Conservation (phyloP, 2,113 vertebrate species). For the Rhinogobius similis region DNA sequence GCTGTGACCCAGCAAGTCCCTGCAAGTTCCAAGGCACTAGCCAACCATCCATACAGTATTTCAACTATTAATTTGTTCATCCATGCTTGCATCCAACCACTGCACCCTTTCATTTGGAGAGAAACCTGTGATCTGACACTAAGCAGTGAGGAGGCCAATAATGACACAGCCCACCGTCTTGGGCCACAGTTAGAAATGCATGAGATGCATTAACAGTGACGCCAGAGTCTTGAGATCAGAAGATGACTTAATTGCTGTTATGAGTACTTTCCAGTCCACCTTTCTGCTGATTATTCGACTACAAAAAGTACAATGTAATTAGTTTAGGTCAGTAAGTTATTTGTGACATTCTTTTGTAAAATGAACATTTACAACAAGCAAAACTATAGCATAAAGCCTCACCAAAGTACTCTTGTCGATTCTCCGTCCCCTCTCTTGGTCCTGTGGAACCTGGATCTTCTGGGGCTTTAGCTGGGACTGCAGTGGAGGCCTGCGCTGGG, state of each 20-base stretch:
- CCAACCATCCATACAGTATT: conserved; percentile 57
- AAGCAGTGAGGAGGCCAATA: conserved; percentile 30
- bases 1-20: conserved; percentile 60
- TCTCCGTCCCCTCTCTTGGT: conserved; percentile 64
- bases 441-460: conserved; percentile 58
- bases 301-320: neutral
- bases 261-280: neutral
- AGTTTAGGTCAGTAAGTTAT: neutral
- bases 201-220: conserved; percentile 19
- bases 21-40: conserved; percentile 60
- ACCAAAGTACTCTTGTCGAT: conserved; percentile 87
- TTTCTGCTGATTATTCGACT: neutral
- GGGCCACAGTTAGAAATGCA: conserved; percentile 2
- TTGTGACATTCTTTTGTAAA: neutral
- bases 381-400: conserved; percentile 43
- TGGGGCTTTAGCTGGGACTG: conserved; percentile 58
- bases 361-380: neutral
- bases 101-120: conserved; percentile 52
- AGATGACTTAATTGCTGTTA: conserved; percentile 18
- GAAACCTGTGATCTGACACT: conserved; percentile 60
- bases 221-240: conserved; percentile 2
- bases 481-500: conserved; percentile 47
- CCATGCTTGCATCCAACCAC: conserved; percentile 42
- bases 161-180: conserved; percentile 41
- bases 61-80: conserved; percentile 64